Evolutionary conservation across 2,888 invertebrate species (phyloP), one percentile per base, ranked within the genome.

Genomic region (Noctuana brunneofusca): DNA sequence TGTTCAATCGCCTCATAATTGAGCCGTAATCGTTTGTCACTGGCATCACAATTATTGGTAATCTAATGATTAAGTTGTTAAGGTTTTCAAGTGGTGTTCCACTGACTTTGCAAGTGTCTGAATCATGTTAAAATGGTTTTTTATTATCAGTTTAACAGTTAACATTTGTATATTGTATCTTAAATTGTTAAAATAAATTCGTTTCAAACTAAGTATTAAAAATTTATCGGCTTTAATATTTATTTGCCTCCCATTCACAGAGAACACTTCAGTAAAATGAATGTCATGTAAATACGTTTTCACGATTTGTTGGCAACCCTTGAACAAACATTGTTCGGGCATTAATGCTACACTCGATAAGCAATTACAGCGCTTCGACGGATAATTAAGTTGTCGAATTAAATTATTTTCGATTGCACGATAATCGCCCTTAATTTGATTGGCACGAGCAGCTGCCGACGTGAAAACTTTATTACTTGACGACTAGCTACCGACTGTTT

Each of bases 361-460:
- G 75, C 81, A 84, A 84, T 81, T 78, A 75, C 63, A 66, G 55
- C 69, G 70, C 69, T 69, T 70, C 73, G 75, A 75, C 67, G 69
- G 67, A 53, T 60, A 54, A 60, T 60, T 54, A 54, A 46, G 59
- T 30, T 46, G 30, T 46, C 53, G 66, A 75, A 78, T 75, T 76
- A 75, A 71, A 70, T 70, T 66, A 64, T 69, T 59, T 58, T 60
- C 64, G 64, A 68, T 67, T 67, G 57, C 50, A 59, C 75, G n/a
- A 82, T 86, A 86, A 88, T 86, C 82, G 80, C 68, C 73, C 78
- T 81, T 89, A 89, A 89, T 89, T 89, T 88, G 89, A 88, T 88
- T 84, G 88, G 83, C 83, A 82, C 73, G 76, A 77, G 76, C 88
- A 89, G 82, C 86, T 89, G 89, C 74, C 81, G 83, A 86, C 74